Percentiles rank a stretch among this genome's conserved stretches.
Conservation (phyloP, 2,113 vertebrate genomes). For the Piprites chloris region DNA sequence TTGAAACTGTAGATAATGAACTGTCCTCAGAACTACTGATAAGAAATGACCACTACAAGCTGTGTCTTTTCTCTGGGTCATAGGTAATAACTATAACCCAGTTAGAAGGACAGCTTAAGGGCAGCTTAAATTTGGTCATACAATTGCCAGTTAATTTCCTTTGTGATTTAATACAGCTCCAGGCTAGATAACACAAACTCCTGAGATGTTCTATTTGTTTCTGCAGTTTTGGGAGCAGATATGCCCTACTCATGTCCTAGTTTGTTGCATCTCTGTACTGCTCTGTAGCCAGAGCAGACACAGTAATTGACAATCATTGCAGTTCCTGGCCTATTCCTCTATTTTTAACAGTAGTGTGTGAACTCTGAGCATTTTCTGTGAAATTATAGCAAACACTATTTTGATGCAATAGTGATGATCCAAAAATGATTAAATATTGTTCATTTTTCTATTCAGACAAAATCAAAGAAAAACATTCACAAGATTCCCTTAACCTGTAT, state of each 20-base stretch:
- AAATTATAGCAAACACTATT: not conserved
- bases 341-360: not conserved
- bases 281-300: not conserved
- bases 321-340: not conserved
- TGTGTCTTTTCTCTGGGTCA: not conserved
- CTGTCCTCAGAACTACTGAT: not conserved
- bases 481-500: not conserved
- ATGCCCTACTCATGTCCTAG: not conserved
- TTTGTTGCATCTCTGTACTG: not conserved
- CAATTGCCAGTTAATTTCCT: not conserved
- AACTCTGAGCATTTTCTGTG: not conserved
- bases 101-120: not conserved
- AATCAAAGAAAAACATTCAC: not conserved
- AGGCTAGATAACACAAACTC: not conserved
- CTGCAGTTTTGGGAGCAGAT: not conserved
- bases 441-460: not conserved
- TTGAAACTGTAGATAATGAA: not conserved
- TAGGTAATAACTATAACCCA: not conserved
- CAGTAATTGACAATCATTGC: not conserved
- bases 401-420: not conserved
- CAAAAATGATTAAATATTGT: not conserved
- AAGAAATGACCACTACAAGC: not conserved
- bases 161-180: not conserved
- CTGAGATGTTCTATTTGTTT: not conserved
- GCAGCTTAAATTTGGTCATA: not conserved